Evolutionary conservation across 2,113 vertebrate species (phyloP), one percentile per base, ranked within the genome.

Genomic region (Xyrauchen texanus): DNA sequence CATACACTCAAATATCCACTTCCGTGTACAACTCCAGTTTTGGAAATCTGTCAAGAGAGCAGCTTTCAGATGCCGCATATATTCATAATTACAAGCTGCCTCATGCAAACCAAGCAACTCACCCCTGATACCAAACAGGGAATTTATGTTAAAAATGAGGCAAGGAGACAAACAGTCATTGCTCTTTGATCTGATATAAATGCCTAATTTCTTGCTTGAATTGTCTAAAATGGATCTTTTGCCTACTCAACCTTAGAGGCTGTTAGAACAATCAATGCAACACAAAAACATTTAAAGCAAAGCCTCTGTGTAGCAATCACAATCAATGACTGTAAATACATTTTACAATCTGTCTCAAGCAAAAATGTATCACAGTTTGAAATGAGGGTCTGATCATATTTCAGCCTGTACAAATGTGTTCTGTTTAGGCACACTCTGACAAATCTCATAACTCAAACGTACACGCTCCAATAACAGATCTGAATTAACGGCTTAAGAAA

Each of bases 401-500:
- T 47, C 67, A n/a, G 7, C 52, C 63, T 70, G 45, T 44, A 55
- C 13, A 84, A 81, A 78, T 51, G 73, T 61, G 70, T 2, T 83
- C 58, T 1, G 21, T 34, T 86, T 79, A 84, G 74, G 45, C 57
- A 81, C 74, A 81, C 57, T 77, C 64, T 77, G 79, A 85, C 82
- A 87, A 68, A 64, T 79, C 83, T 85, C 71, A 69, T 89, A 85
- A 84, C 88, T 88, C 63, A 84, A 83, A 88, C 80, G n/a, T 45
- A 4, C 16, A 71, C 82, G 60, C 71, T 83, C 81, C 80, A 81
- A 81, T 81, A 86, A 80, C 71, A 83, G 83, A 89, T 87, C 46
- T 79, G 84, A 74, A 90, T 87, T 85, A 88, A 84, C 58, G 9
- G 81, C 47, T 53, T 69, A 66, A 70, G 57, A 78, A 72, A 87